These are phyloP conservation scores for Drosophila rellima DNA, from an alignment of 2,888 invertebrate species.

Conservation along the genomic window DNA sequence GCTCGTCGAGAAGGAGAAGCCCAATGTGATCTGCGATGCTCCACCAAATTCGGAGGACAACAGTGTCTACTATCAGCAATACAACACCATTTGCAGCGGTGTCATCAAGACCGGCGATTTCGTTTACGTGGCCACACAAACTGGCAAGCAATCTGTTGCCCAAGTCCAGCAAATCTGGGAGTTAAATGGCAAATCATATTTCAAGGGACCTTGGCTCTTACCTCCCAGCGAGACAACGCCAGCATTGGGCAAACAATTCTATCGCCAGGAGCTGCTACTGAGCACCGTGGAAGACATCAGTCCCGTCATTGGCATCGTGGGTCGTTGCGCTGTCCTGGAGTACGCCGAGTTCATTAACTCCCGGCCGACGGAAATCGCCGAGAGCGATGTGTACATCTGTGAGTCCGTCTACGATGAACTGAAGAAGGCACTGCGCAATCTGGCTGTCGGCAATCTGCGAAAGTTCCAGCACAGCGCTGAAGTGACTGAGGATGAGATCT, in stretches of 20 bases:
- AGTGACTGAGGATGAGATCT: conserved; percentile 97
- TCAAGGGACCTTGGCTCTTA: conserved; percentile 97
- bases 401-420: conserved; percentile 96
- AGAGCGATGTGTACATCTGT: conserved; percentile 96
- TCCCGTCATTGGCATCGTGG: conserved; percentile 95
- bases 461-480: conserved; percentile 93
- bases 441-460: conserved; percentile 89
- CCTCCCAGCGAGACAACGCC: conserved; percentile 95
- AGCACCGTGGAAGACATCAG: conserved; percentile 96
- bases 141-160: conserved; percentile 95
- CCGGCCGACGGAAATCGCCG: conserved; percentile 96
- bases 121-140: conserved; percentile 97
- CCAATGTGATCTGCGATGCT: conserved; percentile 91
- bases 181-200: conserved; percentile 95
- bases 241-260: conserved; percentile 92
- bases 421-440: conserved; percentile 90
- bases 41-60: conserved; percentile 91
- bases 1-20: conserved; percentile 93
- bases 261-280: conserved; percentile 96
- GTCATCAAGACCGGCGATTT: conserved; percentile 96
- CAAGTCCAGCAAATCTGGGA: conserved; percentile 98
- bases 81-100: conserved; percentile 93
- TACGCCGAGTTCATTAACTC: conserved; percentile 95
- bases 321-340: conserved; percentile 96
- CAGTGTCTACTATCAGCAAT: conserved; percentile 96